Evolutionary conservation across 2,797 vertebrate species (phyloP), one percentile per base, ranked within the genome.

Genomic region (Squalus acanthias): DNA sequence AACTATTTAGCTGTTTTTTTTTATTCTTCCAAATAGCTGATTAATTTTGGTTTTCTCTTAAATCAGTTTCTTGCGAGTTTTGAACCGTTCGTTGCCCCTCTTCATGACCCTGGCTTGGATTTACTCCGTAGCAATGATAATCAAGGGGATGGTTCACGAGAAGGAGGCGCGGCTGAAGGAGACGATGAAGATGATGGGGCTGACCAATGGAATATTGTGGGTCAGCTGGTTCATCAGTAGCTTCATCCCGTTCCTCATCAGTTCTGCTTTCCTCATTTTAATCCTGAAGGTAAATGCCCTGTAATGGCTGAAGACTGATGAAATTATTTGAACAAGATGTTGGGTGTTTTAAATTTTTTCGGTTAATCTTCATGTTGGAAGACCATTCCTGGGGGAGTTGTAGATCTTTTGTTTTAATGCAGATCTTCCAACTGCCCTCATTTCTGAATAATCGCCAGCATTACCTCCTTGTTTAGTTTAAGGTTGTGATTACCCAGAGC

Each of bases 71-170:
- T 97, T 99, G 96, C 98, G 98, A 0, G 98, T 99, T 96, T 97
- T 99, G 97, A 98, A 99, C 97, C 98, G 98, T 96, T 99, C 98
- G 0, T 97, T 99, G 97, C 99, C 99, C 0, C 98, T 99, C 76
- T 99, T 99, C 97, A 98, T 99, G 98, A 99, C 98, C 0, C 97
- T 99, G 97, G 98, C 99, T 3, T 99, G 99, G 99, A 99, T 99
- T 97, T 99, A 99, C 97, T 99, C 99, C 0, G 99, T 99, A 97
- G 98, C 99, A 22, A 98, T 99, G 98, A 99, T 99, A 94, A 98
- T 99, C 97, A 99, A 99, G 97, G 98, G 98, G 0, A 97, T 99
- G 96, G 99, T 99, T 96, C 98, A 98, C 0, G 99, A 99, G 97
- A 99, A 99, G 97, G 99, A 99, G 97, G 98, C 98, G 0, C 98